These are phyloP conservation scores for Acleris literana DNA, from an alignment of 2,888 invertebrate genomes.

Conservation along the genomic window DNA sequence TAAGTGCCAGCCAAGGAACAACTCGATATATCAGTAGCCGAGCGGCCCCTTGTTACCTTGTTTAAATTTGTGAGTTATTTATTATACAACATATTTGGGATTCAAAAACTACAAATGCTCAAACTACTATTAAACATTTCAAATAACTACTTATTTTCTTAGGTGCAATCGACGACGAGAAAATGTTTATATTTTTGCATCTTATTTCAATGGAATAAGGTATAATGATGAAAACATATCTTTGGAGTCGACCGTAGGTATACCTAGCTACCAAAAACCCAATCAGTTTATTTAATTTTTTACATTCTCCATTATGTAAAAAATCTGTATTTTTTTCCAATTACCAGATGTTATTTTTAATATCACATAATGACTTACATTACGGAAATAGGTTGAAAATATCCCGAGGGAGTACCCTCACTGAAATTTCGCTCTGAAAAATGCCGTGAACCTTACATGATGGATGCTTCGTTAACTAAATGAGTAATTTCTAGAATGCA, in stretches of 20 bases:
- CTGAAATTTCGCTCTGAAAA: constrained; percentile 20
- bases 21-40: background rate
- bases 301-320: no score
- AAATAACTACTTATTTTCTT: no score
- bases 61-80: background rate
- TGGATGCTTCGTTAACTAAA: constrained; percentile 26
- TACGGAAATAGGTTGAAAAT: constrained; percentile 13
- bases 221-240: no score
- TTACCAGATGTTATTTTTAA: constrained; percentile 11
- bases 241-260: no score
- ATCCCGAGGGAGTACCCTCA: constrained; percentile 20
- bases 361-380: constrained; percentile 15
- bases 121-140: no score
- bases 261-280: no score
- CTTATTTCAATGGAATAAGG: no score
- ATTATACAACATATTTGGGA: background rate
- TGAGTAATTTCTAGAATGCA: constrained; percentile 15
- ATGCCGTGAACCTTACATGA: constrained; percentile 17
- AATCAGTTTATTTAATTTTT: no score
- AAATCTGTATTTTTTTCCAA: background rate
- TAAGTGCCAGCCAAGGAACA: constrained; percentile 19
- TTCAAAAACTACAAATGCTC: no score
- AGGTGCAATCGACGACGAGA: no score
- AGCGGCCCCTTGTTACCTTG: background rate
- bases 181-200: no score